A percentile compares a stretch with the other conserved stretches of the same genome.
Conservation (phyloP, 2,113 vertebrate species). For the Alethe diademata region DNA sequence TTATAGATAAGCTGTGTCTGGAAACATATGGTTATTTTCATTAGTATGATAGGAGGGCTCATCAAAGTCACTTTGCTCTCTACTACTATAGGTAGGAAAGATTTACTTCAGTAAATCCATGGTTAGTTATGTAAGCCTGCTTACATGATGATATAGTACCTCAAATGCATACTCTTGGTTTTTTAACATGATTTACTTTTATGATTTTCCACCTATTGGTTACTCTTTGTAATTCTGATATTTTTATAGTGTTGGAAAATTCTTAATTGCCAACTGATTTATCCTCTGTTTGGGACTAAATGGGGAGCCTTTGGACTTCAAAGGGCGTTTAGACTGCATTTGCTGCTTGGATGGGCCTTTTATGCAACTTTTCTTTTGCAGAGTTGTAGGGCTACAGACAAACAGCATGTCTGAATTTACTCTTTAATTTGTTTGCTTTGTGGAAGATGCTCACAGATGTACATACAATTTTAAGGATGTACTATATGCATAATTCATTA, state of each 20-base stretch:
- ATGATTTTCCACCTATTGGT: background rate
- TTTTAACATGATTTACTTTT: background rate
- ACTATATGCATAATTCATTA: background rate
- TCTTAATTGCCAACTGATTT: slow-evolving; percentile 13
- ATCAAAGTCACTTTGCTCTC: background rate
- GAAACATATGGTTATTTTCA: background rate
- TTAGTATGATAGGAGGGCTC: background rate
- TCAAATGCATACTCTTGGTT: background rate
- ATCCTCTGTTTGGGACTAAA: background rate
- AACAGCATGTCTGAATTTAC: background rate
- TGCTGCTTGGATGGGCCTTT: slow-evolving; percentile 39
- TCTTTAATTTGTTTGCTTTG: background rate
- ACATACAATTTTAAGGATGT: background rate
- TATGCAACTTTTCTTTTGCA: slow-evolving; percentile 12
- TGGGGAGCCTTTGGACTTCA: background rate
- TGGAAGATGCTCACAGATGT: background rate
- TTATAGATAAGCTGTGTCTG: slow-evolving; percentile 14
- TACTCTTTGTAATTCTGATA: background rate
- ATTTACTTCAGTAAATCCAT: background rate
- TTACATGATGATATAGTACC: background rate
- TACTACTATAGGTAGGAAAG: background rate
- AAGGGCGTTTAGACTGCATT: slow-evolving; percentile 20
- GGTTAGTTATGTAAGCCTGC: background rate
- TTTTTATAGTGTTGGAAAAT: background rate
- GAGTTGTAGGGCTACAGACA: background rate